Percentiles rank a stretch among this genome's conserved stretches.
Conservation (phyloP, 2,113 vertebrate genomes). For the Echinops telfairi region DNA sequence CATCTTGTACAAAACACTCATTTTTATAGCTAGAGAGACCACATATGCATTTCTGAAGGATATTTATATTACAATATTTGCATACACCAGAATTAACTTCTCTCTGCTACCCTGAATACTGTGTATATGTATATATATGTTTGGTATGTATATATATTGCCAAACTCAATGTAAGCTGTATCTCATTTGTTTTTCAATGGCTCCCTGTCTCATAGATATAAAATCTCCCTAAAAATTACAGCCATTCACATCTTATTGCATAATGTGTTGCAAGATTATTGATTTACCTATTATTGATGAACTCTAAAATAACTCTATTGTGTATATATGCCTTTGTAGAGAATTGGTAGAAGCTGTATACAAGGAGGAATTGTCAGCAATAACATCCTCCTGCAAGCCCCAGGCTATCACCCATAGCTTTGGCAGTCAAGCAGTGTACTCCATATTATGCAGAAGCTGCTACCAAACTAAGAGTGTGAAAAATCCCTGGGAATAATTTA, state of each 20-base stretch:
- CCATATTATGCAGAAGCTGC: not conserved
- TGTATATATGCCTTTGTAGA: not conserved
- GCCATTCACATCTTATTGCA: not conserved
- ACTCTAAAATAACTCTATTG: not conserved
- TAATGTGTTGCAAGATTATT: not conserved
- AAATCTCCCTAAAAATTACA: not conserved
- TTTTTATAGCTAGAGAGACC: not conserved
- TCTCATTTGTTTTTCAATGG: not conserved
- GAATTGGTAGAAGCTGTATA: not conserved
- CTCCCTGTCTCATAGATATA: not conserved
- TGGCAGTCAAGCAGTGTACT: not conserved
- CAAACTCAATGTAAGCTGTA: not conserved
- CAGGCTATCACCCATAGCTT: not conserved
- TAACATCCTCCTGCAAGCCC: not conserved
- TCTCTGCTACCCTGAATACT: not conserved
- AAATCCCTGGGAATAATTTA: constrained; percentile 56
- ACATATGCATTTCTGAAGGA: not conserved
- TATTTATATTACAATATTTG: not conserved
- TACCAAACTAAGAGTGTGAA: not conserved
- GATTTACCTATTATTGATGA: not conserved
- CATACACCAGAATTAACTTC: not conserved
- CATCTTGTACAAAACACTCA: not conserved
- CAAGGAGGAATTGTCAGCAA: not conserved
- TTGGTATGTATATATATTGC: not conserved
- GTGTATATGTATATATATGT: not conserved